phyloP scores from a whole-genome alignment of 2,113 vertebrate species.

The Blennius ocellaris region DNA sequence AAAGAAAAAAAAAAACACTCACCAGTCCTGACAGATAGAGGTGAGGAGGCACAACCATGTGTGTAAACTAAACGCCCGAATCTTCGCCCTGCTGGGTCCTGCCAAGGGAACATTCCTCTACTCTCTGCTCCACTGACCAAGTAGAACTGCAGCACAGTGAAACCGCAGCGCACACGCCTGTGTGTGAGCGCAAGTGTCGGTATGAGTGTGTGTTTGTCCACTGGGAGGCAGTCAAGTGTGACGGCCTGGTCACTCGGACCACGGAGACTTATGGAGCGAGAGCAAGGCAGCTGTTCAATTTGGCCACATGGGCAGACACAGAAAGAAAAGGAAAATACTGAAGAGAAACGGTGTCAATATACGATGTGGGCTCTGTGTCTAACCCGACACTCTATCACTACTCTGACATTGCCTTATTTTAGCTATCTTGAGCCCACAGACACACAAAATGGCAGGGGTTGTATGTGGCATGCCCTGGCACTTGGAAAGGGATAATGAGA shows the following conservation, averaged over 20 bases:
- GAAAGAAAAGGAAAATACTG: conserved; percentile 53
- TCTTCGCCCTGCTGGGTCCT: conserved; percentile 58
- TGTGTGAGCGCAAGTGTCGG: conserved; percentile 17
- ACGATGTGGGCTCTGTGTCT: conserved; percentile 34
- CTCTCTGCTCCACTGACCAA: conserved; percentile 71
- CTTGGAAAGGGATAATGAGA: conserved; percentile 50
- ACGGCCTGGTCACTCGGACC: conserved; percentile 70
- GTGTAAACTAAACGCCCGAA: conserved; percentile 60
- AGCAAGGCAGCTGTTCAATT: conserved; percentile 74
- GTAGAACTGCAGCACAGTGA: conserved; percentile 63
- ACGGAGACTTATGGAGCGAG: conserved; percentile 67
- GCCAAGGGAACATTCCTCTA: conserved; percentile 67
- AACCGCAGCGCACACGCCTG: conserved; percentile 27
- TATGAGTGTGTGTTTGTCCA: conserved; percentile 56
- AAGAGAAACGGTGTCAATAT: conserved; percentile 46
- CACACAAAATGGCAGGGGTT: conserved; percentile 32
- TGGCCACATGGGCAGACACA: conserved; percentile 62
- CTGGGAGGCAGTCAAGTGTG: conserved; percentile 62
- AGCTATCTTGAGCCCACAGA: conserved; percentile 22
- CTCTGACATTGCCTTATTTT: conserved; percentile 39
- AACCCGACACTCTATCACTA: conserved; percentile 23
- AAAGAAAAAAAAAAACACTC: conserved; percentile 2
- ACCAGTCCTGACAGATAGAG: conserved; percentile 55
- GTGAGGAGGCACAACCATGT: conserved; percentile 62
- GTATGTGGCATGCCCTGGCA: conserved; percentile 28